Conservation (phyloP, 2,888 invertebrate species). For the Odontothrips loti region DNA sequence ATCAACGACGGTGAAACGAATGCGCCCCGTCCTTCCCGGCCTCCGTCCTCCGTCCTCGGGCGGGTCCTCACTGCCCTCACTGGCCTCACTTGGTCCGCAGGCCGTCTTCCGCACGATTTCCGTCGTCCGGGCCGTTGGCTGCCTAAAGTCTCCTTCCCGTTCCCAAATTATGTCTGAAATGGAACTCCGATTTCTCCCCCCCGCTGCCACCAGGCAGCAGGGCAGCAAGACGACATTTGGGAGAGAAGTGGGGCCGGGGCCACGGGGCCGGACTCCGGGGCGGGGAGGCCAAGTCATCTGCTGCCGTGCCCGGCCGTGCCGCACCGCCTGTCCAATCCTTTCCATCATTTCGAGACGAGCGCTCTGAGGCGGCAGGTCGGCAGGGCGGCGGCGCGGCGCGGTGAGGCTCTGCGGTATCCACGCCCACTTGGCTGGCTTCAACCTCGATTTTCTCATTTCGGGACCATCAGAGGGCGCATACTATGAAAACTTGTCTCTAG, state of each 20-base stretch:
- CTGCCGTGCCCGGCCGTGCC: not conserved
- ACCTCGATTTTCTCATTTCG: no score
- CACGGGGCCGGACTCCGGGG: not conserved
- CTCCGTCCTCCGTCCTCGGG: no score
- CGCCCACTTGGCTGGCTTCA: no score
- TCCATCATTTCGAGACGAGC: not conserved
- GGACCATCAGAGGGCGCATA: no score
- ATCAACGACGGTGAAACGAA: constrained; percentile 11
- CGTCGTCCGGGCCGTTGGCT: not conserved
- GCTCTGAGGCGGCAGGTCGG: no score
- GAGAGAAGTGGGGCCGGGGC: not conserved
- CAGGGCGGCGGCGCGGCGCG: no score
- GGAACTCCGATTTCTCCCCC: constrained; percentile 4
- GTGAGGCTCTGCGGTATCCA: no score
- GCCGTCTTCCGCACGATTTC: not conserved
- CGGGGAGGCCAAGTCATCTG: not conserved
- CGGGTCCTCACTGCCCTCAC: not conserved
- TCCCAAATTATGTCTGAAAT: not conserved
- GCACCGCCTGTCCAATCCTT: not conserved
- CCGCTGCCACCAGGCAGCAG: not conserved
- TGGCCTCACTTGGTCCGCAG: no score
- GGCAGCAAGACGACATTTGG: not conserved
- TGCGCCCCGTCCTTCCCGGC: no score
- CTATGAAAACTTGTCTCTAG: no score
- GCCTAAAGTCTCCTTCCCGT: not conserved